Evolutionary conservation across 64 coral and sea anemone genomes (phyloP), one percentile per base, ranked within the genome.

Genomic region (Catalaphyllia jardinei): DNA sequence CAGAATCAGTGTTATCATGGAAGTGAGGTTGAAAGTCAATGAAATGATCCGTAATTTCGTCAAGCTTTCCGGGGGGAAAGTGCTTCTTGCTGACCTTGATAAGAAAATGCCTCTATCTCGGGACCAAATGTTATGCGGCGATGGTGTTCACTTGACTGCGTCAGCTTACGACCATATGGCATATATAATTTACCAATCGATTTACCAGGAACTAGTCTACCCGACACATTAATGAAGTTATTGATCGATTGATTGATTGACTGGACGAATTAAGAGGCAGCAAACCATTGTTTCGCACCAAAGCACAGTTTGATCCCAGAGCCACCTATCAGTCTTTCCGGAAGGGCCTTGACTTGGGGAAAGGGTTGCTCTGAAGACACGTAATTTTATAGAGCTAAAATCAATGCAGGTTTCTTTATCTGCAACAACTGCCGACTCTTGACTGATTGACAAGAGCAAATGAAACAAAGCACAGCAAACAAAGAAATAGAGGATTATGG

Each of bases 151-250:
- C 27, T 87, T 92, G 16, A 92, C 91, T 2, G 74, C 76, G 7
- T 30, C 64, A 20, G 91, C 83, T 24, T 92, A 92, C 30, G 75
- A 92, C 22, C 80, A 79, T 52, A 92, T 92, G 83, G 84, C 91
- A 15, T 14, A 38, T 8, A 60, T 92, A 72, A 92, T 92, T 57
- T 79, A 55, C 19, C 62, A 92, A 18, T 24, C 75, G 13, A 10
- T 92, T 18, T 46, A 46, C 42, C 73, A 72, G 61, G 60, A 87
- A 59, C 14, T 79, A 35, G 7, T 87, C n/a, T n/a, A n/a, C n/a
- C n/a, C n/a, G n/a, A n/a, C n/a, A n/a, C n/a, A n/a, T n/a, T n/a
- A n/a, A n/a, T n/a, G n/a, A n/a, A n/a, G n/a, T n/a, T n/a, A n/a
- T n/a, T n/a, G n/a, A n/a, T n/a, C n/a, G n/a, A n/a, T n/a, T n/a